Base-by-base conservation (phyloP, 2,888 invertebrate genomes). In the Phania funesta region DNA sequence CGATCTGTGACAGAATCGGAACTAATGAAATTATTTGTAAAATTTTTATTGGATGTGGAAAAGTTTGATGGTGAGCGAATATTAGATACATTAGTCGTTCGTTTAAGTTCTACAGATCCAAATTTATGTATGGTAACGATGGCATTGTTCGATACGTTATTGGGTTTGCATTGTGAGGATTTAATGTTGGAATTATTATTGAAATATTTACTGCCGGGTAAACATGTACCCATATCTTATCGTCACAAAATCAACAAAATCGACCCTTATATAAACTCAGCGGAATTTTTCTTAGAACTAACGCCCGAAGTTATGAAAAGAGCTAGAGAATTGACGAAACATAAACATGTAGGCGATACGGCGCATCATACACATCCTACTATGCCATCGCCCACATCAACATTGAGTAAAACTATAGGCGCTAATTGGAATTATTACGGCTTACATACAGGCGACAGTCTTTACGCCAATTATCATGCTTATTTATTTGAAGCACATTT, bases 141-240 rank as follows among this genome's bases (percentile, higher is more conserved):
- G 86, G 95, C 97, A 0, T 91, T 99, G 11, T 96, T 99, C 91
- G 96, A 97, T 89, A 97, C 98, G 0, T 92, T 99, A 80, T 93
- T 99, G 65, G 95, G 96, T 86, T 92, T 99, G 81, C 96, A 98
- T 91, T 98, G 98, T 91, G 99, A 99, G 91, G 99, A 99, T 90
- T 94, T 99, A 54, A 97, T 99, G 96, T 92, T 98, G 86, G 97
- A 98, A 88, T 92, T 99, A 60, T 93, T 98, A 56, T 94, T 97
- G 88, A 96, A 96, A 88, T 95, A 97, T 89, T 92, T 99, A 84
- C 93, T 95, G 86, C 95, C 96, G 0, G 95, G 96, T 87, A 93
- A 94, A 18, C 96, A 96, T 91, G 93, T 96, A 24, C 91, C 91
- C 48, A 92, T 95, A 71, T 95, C 96, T n/a, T 96, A 96, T 91